Base-by-base conservation (phyloP, 2,888 invertebrate genomes). In the Eristalinus sepulchralis region DNA sequence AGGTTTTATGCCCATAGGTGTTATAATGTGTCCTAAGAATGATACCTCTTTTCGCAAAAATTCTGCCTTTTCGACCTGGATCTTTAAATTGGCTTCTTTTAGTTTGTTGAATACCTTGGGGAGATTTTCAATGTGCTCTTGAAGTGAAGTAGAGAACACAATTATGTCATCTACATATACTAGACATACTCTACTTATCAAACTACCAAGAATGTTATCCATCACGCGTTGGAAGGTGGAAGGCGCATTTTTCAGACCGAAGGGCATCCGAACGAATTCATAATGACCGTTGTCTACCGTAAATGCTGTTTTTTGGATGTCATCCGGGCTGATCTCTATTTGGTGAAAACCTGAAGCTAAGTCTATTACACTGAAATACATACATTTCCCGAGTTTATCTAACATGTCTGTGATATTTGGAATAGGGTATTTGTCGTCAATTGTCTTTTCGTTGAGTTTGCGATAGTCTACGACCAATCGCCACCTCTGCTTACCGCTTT, bases 291-390 rank as follows among this genome's bases (percentile, higher is more conserved):
- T 24, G 8, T 57, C n/a, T 57, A 57, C 57, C 1, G 57, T 57
- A 13, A 57, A 57, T 10, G n/a, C 57, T 1, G 57, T 57, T 13
- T 57, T 57, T 57, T 57, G 20, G 57, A 57, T 57, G 9, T 57
- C 55, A 17, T 64, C 57, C 1, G 53, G 36, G 20, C 66, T 11
- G 53, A 72, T 64, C 33, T 36, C 64, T 27, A 79, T 67, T 34
- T 80, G 80, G 33, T 80, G 66, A 33, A 73, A 73, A 13, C 83
- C 73, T 34, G 34, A 34, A n/a, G n/a, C n/a, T n/a, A n/a, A n/a
- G n/a, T n/a, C n/a, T n/a, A n/a, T n/a, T n/a, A n/a, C n/a, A n/a
- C n/a, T n/a, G n/a, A n/a, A n/a, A n/a, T n/a, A n/a, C n/a, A n/a
- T n/a, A n/a, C n/a, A n/a, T n/a, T n/a, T n/a, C n/a, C n/a, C n/a